phyloP scores from a whole-genome alignment of 2,113 vertebrate species.

The Pelobates fuscus region DNA sequence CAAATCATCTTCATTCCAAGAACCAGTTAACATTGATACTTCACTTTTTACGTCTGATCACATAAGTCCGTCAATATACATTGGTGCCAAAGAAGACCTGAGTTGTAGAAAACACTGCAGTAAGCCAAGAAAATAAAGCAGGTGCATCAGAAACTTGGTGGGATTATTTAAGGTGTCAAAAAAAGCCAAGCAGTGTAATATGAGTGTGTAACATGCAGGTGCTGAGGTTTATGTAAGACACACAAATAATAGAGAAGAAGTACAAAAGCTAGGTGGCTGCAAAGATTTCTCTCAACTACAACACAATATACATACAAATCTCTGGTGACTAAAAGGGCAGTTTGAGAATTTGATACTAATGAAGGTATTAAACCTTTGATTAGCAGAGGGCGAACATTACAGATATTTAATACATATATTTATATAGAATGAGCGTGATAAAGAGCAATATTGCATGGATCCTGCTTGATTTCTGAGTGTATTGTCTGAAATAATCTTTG shows the following conservation, averaged over 20 bases:
- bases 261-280: constrained; percentile 12
- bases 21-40: constrained; percentile 39
- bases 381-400: too few species aligned
- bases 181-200: constrained; percentile 36
- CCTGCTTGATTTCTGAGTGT: too few species aligned
- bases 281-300: constrained; percentile 23
- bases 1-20: constrained; percentile 12
- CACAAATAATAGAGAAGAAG: constrained; percentile 25
- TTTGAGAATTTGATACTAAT: constrained; percentile 14
- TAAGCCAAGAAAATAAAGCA: constrained; percentile 44
- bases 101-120: constrained; percentile 7
- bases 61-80: constrained; percentile 13
- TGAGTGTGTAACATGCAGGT: constrained; percentile 39
- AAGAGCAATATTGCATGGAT: too few species aligned
- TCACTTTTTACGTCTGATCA: constrained; percentile 31
- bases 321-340: constrained; percentile 12
- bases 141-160: constrained; percentile 42
- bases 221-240: constrained; percentile 18
- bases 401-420: too few species aligned
- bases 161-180: constrained; percentile 43
- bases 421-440: too few species aligned
- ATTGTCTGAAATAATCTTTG: too few species aligned
- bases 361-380: constrained; percentile 11
- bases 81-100: constrained; percentile 36
- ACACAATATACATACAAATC: constrained; percentile 12